Evolutionary conservation across 2,797 vertebrate species (phyloP).

Genomic region (Siniperca obscura): DNA sequence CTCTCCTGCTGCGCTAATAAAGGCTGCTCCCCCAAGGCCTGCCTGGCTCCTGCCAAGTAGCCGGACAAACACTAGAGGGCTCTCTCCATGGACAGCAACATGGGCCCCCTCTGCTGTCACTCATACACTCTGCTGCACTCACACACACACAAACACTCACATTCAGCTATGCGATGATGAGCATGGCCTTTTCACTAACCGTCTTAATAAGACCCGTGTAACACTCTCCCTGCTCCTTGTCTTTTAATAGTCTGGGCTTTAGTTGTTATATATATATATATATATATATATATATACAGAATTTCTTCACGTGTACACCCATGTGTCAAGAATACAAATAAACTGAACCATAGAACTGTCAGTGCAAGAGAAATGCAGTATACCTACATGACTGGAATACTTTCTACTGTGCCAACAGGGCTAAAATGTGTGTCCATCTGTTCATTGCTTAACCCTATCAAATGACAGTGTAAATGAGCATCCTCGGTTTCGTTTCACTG

Average conservation of each 20-base stretch:
- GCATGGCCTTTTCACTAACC: slow-evolving; percentile 63
- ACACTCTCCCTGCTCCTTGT: slow-evolving; percentile 19
- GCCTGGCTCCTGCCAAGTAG: slow-evolving; percentile 73
- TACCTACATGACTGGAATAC: background rate
- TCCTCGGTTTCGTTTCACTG: slow-evolving; percentile 45
- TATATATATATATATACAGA: background rate
- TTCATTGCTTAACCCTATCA: slow-evolving; percentile 52
- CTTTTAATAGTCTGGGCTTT: slow-evolving; percentile 15
- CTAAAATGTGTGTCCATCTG: slow-evolving; percentile 35
- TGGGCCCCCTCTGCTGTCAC: slow-evolving; percentile 59
- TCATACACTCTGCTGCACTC: slow-evolving; percentile 41
- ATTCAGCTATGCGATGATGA: slow-evolving; percentile 47
- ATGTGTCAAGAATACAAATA: slow-evolving; percentile 28
- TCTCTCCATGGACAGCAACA: slow-evolving; percentile 78
- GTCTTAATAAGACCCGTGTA: slow-evolving; percentile 54
- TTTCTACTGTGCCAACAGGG: slow-evolving; percentile 17
- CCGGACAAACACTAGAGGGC: slow-evolving; percentile 93
- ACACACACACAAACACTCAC: slow-evolving; percentile 13
- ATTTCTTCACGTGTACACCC: background rate
- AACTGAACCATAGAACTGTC: background rate
- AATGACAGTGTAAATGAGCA: slow-evolving; percentile 64
- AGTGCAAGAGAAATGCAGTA: background rate
- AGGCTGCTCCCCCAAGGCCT: slow-evolving; percentile 35
- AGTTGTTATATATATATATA: background rate
- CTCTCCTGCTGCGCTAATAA: slow-evolving; percentile 44